Conservation (phyloP, 2,113 vertebrate species). For the Podilymbus podiceps region DNA sequence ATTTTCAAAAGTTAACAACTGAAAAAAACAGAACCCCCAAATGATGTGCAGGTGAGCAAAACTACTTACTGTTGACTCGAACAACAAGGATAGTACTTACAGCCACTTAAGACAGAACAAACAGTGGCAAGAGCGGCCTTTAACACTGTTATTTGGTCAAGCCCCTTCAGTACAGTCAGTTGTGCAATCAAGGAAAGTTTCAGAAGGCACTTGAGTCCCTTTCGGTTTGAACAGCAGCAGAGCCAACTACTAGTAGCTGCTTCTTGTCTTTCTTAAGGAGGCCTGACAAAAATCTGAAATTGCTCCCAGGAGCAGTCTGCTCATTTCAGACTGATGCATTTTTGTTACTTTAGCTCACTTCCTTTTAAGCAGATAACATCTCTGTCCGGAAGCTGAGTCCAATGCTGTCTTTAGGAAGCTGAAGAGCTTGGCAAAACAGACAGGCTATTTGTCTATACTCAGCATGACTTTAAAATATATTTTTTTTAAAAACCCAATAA, state of each 20-base stretch:
- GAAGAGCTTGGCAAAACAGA: background rate
- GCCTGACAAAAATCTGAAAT: background rate
- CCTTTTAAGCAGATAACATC: constrained; percentile 27
- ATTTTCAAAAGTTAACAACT: background rate
- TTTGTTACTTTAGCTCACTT: constrained; percentile 53
- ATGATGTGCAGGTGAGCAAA: background rate
- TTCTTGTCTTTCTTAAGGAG: background rate
- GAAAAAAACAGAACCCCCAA: background rate
- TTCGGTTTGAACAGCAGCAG: background rate
- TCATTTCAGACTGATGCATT: background rate
- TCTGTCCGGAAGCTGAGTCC: background rate
- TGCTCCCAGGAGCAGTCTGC: background rate
- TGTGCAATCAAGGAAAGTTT: background rate
- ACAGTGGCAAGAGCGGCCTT: background rate
- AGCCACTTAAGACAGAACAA: background rate
- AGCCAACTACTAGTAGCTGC: background rate
- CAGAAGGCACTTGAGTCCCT: background rate
- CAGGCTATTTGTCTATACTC: background rate
- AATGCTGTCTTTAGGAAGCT: background rate
- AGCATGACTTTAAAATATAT: background rate
- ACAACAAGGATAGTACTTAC: background rate
- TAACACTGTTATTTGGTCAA: background rate
- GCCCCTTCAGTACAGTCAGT: background rate
- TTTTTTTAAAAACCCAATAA: background rate
- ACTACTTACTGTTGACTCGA: background rate